Evolutionary conservation across 2,888 invertebrate species (phyloP).

Genomic region (Maniola hyperantus): DNA sequence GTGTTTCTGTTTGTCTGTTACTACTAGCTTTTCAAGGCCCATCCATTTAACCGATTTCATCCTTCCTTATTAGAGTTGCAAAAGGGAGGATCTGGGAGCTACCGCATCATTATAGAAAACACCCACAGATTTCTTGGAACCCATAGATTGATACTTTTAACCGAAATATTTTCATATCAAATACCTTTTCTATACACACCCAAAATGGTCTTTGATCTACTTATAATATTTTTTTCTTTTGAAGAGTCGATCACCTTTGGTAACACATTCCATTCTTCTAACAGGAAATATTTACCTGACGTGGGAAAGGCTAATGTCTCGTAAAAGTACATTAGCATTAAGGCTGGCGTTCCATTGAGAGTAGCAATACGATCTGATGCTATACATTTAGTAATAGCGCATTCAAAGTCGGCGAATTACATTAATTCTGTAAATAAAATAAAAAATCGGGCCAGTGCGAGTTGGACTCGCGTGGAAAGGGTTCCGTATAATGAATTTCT

Average conservation of each 20-base stretch:
- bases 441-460: too few relatives aligned
- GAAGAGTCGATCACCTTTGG: neutral
- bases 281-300: neutral
- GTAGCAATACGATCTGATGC: neutral
- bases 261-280: neutral
- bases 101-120: too few relatives aligned
- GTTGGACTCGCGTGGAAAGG: too few relatives aligned
- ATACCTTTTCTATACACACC: neutral
- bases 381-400: neutral
- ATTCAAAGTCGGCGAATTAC: too few relatives aligned
- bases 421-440: too few relatives aligned
- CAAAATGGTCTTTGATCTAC: neutral
- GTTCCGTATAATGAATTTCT: too few relatives aligned
- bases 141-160: neutral
- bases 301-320: slow-evolving; percentile 3
- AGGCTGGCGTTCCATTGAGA: neutral
- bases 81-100: neutral
- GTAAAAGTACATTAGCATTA: slow-evolving; percentile 4
- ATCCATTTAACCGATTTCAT: too few relatives aligned
- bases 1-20: too few relatives aligned
- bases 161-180: neutral
- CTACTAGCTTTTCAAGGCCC: too few relatives aligned
- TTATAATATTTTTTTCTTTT: slow-evolving; percentile 2
- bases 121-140: too few relatives aligned
- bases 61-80: too few relatives aligned